These are phyloP conservation scores for Hycleus phaleratus DNA, from an alignment of 1,140 invertebrate species.

Conservation along the genomic window DNA sequence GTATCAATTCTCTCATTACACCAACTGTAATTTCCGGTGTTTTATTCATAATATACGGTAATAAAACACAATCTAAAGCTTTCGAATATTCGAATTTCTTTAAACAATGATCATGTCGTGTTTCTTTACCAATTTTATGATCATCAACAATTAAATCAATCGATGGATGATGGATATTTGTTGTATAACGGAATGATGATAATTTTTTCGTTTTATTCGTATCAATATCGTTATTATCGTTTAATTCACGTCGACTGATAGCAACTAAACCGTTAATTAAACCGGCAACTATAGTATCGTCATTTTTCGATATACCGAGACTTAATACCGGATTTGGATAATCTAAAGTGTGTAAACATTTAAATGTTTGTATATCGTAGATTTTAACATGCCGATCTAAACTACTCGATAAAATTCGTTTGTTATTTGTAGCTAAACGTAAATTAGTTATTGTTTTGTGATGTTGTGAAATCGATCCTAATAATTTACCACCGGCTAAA, in stretches of 20 bases:
- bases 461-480: slow-evolving; percentile 74
- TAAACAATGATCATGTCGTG: slow-evolving; percentile 62
- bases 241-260: slow-evolving; percentile 65
- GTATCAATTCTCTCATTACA: slow-evolving; percentile 76
- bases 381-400: slow-evolving; percentile 92
- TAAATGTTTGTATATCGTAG: slow-evolving; percentile 81
- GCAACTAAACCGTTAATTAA: slow-evolving; percentile 90
- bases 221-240: slow-evolving; percentile 40
- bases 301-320: slow-evolving; percentile 69
- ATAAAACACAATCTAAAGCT: slow-evolving; percentile 68
- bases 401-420: slow-evolving; percentile 78
- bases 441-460: slow-evolving; percentile 91
- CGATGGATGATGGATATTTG: slow-evolving; percentile 44
- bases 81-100: slow-evolving; percentile 75
- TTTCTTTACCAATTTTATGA: slow-evolving; percentile 38
- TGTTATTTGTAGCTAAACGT: slow-evolving; percentile 67
- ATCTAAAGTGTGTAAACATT: slow-evolving; percentile 79
- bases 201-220: slow-evolving; percentile 43
- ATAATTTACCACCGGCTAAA: slow-evolving; percentile 72
- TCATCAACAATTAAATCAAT: slow-evolving; percentile 49
- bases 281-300: slow-evolving; percentile 79
- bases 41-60: slow-evolving; percentile 51
- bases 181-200: slow-evolving; percentile 45
- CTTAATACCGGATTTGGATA: slow-evolving; percentile 88
- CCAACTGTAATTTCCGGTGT: slow-evolving; percentile 70